These are phyloP conservation scores for Leuciscus idus DNA, from an alignment of 2,113 vertebrate species.

Conservation along the genomic window DNA sequence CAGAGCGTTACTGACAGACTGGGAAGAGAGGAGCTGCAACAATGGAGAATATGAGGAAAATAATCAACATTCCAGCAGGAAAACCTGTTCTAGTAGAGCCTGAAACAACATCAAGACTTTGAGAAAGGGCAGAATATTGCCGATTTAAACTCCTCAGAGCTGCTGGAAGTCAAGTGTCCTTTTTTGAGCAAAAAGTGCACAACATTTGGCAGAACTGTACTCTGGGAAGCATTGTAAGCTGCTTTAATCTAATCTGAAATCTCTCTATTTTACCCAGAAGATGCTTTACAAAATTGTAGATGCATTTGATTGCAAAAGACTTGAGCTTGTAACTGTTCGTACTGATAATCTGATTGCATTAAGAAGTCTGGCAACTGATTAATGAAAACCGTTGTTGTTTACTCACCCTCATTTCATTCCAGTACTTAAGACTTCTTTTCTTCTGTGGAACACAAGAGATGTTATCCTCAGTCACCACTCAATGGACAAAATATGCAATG, in stretches of 20 bases:
- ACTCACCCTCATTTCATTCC: too few relatives aligned
- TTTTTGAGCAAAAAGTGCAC: background rate
- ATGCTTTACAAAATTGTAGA: conserved; percentile 39
- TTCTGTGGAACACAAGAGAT: too few relatives aligned
- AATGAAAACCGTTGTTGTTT: background rate
- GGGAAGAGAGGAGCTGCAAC: too few relatives aligned
- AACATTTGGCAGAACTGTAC: background rate
- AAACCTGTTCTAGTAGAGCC: too few relatives aligned
- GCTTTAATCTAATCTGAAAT: conserved; percentile 24
- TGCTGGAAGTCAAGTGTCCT: background rate
- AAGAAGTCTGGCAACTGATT: background rate
- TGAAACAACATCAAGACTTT: too few relatives aligned
- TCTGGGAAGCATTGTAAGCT: background rate
- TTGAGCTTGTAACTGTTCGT: background rate
- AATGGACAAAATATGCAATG: too few relatives aligned
- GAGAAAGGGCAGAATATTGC: too few relatives aligned
- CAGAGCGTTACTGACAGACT: too few relatives aligned
- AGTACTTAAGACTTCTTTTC: too few relatives aligned
- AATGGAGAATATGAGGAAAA: too few relatives aligned
- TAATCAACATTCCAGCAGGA: too few relatives aligned
- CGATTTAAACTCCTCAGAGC: background rate
- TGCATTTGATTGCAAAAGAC: conserved; percentile 11
- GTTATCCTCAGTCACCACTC: too few relatives aligned
- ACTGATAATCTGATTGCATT: background rate
- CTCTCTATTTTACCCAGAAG: conserved; percentile 14